Base-by-base conservation (phyloP, 2,113 vertebrate species). In the Bagarius yarrelli region DNA sequence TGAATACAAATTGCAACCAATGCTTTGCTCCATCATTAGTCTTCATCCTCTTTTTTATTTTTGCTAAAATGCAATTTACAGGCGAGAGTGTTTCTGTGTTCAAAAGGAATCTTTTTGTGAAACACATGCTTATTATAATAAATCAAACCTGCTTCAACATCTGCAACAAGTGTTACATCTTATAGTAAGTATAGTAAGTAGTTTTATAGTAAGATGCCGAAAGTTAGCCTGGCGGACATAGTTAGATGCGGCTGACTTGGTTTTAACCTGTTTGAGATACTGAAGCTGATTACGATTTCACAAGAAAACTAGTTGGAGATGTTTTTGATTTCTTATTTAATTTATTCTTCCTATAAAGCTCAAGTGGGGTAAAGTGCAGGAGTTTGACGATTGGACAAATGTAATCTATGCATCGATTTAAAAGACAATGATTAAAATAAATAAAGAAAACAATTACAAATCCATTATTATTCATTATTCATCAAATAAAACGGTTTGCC, bases 171-270 rank as follows among this genome's bases (percentile, higher is more conserved):
- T 12, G 55, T 21, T 8, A n/a, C 56, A 59, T 59, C 2, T 40
- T 44, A 69, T 44, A 34, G 18, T 9, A 44, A 47, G 44, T 8
- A 47, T 11, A 47, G 9, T 19, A 32, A 44, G 19, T 21, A 14
- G 18, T 47, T 55, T 27, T 23, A 44, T 18, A 36, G 30, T 40
- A 21, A 40, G 44, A 73, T 21, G 16, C 30, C 19, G 56, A 44
- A 57, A 32, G 27, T 80, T 72, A 71, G 78, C 44, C 52, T 79
- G 71, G 70, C 40, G n/a, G 11, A 57, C 59, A 11, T 21, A 14
- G 11, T 32, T 55, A 36, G 16, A 40, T 11, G n/a, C 40, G 53
- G 69, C 36, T 18, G 60, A 70, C 57, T 53, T 52, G 36, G 19
- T 72, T 79, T 64, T 34, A 32, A 19, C 40, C 9, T 66, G 16